phyloP scores from a whole-genome alignment of 1,140 invertebrate genomes.

The Asbolus verrucosus region DNA sequence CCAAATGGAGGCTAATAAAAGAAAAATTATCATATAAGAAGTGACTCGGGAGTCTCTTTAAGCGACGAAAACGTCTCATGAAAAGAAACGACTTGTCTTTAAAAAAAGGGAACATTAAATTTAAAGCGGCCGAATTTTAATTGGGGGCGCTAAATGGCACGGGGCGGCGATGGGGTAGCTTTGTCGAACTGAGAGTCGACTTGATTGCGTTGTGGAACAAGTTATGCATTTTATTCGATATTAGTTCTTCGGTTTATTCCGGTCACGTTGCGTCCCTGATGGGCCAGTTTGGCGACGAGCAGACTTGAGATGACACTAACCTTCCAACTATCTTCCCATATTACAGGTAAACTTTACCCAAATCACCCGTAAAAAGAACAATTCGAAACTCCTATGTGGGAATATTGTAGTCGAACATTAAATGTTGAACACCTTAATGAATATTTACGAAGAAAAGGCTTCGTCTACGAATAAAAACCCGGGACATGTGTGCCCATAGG shows the following conservation, averaged over 20 bases:
- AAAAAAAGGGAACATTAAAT: background rate
- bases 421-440: conserved; percentile 15
- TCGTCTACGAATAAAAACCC: background rate
- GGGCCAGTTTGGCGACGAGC: conserved; percentile 46
- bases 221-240: conserved; percentile 28
- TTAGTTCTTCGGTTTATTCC: conserved; percentile 24
- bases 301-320: conserved; percentile 47
- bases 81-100: conserved; percentile 18
- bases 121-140: background rate
- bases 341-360: conserved; percentile 50
- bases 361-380: conserved; percentile 51
- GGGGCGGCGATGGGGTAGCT: too few species aligned
- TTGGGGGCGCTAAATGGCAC: too few species aligned
- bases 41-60: conserved; percentile 24
- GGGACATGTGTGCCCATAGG: too few species aligned
- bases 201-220: background rate
- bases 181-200: too few species aligned
- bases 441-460: conserved; percentile 16
- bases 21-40: conserved; percentile 35
- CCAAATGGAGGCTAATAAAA: conserved; percentile 32
- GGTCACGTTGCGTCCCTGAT: conserved; percentile 44
- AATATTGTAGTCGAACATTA: background rate
- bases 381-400: conserved; percentile 44
- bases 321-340: conserved; percentile 20
- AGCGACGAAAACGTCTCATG: conserved; percentile 3